Base-by-base conservation (phyloP, 1,140 invertebrate genomes). In the Lordiphosa stackelbergi region DNA sequence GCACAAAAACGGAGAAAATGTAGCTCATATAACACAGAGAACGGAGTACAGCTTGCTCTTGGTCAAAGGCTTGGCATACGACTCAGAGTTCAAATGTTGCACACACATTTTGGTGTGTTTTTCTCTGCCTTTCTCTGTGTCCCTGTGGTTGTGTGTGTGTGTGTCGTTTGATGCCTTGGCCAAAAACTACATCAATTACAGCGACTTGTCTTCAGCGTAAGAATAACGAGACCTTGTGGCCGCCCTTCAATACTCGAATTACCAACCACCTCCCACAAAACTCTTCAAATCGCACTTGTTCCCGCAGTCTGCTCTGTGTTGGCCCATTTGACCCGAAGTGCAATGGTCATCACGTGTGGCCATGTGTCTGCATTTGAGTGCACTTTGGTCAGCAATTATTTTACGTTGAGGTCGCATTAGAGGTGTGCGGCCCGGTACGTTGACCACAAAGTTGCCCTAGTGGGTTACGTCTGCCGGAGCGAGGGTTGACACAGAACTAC, bases 321-420 rank as follows among this genome's bases (percentile, higher is more conserved):
- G 12, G 43, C 24, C 71, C 75, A 71, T 79, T 81, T 81, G 75
- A 81, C 75, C 75, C 79, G 72, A 81, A 81, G 75, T 81, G 75
- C 75, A 83, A 83, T 81, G 75, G 75, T 83, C 75, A 81, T 81
- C 75, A 81, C 75, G 77, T 81, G 75, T 75, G 77, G 71, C 75
- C 68, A 81, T 83, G 77, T 84, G 77, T 83, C 78, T 84, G 77
- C 78, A 77, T 83, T 83, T 84, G 78, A 84, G 78, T 84, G 77
- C 78, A 77, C 77, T 84, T 83, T 73, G 77, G 77, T 84, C 78
- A 83, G 77, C 77, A 83, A 83, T 83, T 83, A 83, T 83, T 83
- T 83, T 83, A 84, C 73, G 78, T 83, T 84, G 77, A 83, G 77
- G 78, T 83, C 78, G 66, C 78, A 84, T 84, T 83, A 77, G 75